phyloP scores from a whole-genome alignment of 2,113 vertebrate species.

The Pteruthius melanotis region DNA sequence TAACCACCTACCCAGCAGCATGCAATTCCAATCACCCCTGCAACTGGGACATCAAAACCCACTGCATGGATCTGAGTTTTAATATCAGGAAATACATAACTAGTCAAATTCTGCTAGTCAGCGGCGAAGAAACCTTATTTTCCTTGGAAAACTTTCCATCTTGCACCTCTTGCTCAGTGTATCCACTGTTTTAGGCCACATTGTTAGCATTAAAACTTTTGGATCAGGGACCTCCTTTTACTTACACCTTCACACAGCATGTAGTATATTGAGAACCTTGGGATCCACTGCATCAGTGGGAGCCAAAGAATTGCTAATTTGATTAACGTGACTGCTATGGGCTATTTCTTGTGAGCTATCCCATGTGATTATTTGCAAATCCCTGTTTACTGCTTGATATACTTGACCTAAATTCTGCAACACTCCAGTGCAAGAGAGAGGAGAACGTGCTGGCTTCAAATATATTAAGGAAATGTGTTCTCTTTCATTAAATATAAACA shows the following conservation, averaged over 20 bases:
- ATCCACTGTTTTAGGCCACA: not conserved
- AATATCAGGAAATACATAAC: not conserved
- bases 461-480: not conserved
- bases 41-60: not conserved
- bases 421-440: not conserved
- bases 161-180: not conserved
- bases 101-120: not conserved
- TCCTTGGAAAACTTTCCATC: not conserved
- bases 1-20: not conserved
- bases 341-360: not conserved
- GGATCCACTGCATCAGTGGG: not conserved
- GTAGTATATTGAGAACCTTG: not conserved
- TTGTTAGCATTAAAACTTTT: not conserved
- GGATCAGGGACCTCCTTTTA: not conserved
- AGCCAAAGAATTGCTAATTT: not conserved
- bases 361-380: slow-evolving; percentile 13
- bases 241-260: not conserved
- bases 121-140: not conserved
- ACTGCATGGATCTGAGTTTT: not conserved
- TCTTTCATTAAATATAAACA: slow-evolving; percentile 34
- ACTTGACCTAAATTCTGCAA: slow-evolving; percentile 49
- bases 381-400: slow-evolving; percentile 6
- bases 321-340: not conserved
- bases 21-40: not conserved
- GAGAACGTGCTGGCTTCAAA: not conserved